Evolutionary conservation across 2,113 vertebrate genomes (phyloP), one percentile per base, ranked within the genome.

Genomic region (Psittacara wagleri): DNA sequence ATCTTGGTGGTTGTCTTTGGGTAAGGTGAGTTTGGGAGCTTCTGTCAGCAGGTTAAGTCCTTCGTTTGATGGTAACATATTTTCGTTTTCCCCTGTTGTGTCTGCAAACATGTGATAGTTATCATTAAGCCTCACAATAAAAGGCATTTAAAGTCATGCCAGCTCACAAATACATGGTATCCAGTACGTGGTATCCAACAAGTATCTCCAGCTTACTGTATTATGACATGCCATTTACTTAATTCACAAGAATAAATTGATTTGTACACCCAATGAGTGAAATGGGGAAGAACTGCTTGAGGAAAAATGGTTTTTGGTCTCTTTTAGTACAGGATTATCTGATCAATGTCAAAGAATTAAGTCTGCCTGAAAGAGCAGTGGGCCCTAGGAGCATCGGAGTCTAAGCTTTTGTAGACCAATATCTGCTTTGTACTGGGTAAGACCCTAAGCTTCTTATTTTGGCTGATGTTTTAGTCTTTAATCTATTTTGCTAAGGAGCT

Each of bases 401-500:
- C n/a, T 41, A 72, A 85, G 74, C 9, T 52, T 92, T 76, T 69
- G 39, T 66, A 81, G 72, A 83, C 39, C 54, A 81, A 10, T 83
- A 90, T 90, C 94, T 97, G 79, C 59, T 93, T 95, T 97, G 51
- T 81, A 59, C 33, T 61, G 88, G 51, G n/a, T 93, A 90, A 96
- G 27, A 70, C n/a, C 54, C 51, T 96, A 96, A 96, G 61, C 93
- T 90, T 55, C 95, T 93, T 96, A 95, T 39, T 69, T 24, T 92
- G 59, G 20, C 29, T 86, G 54, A 55, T 91, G 37, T 75, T 95
- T 88, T 59, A 44, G 8, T 23, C 22, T 79, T 92, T 85, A 83
- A 95, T 90, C 54, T 94, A 39, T 94, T 96, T 96, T 90, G 8
- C 43, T 88, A 77, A 92, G 75, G 54, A 83, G 22, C 15, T 73